phyloP scores from a whole-genome alignment of 2,888 invertebrate species.

The Agrochola lychnidis region DNA sequence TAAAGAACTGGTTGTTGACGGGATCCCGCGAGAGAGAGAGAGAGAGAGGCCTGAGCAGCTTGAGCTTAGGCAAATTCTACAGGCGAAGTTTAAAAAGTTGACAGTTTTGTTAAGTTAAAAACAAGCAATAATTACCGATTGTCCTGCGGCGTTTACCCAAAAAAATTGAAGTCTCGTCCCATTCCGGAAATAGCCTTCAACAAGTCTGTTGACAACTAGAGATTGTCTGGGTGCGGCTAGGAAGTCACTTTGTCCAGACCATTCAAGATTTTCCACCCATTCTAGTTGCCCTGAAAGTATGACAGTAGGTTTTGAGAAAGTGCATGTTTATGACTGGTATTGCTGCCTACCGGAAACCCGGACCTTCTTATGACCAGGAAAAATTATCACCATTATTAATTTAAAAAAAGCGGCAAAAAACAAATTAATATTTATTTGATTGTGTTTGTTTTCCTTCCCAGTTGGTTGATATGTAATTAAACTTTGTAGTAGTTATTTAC shows the following conservation, averaged over 20 bases:
- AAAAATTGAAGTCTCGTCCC: constrained; percentile 93
- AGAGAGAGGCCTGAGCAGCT: background rate
- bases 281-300: constrained; percentile 91
- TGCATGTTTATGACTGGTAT: background rate
- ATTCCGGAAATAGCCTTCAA: constrained; percentile 94
- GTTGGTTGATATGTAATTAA: constrained; percentile 20
- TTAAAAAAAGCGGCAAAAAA: constrained; percentile 15
- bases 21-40: background rate
- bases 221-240: constrained; percentile 87
- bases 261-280: constrained; percentile 94
- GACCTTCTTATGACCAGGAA: background rate
- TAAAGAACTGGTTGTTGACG: background rate
- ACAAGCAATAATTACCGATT: constrained; percentile 91
- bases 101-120: background rate
- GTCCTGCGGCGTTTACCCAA: constrained; percentile 95
- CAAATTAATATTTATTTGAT: background rate
- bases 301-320: background rate
- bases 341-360: no score
- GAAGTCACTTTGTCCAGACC: constrained; percentile 91
- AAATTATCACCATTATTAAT: no score
- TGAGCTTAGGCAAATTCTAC: background rate
- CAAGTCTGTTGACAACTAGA: constrained; percentile 89
- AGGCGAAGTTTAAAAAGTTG: background rate
- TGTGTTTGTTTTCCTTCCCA: constrained; percentile 11
- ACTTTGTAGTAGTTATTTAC: constrained; percentile 79